Base-by-base conservation (phyloP, 2,797 vertebrate species). In the Alosa sapidissima region DNA sequence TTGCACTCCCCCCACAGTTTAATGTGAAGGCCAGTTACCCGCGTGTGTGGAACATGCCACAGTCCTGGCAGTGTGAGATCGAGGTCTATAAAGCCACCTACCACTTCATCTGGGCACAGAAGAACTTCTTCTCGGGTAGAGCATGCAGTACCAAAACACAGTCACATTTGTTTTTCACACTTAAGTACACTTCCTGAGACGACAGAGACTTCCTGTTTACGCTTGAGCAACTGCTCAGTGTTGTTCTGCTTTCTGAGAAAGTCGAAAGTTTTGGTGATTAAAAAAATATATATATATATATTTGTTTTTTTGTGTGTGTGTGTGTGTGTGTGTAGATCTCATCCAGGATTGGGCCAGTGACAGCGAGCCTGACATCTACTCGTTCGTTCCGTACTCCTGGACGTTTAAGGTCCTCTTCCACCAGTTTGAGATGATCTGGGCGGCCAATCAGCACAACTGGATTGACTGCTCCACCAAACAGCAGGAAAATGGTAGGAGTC, bases 391-490 rank as follows among this genome's bases (percentile, higher is more conserved):
- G 0, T 99, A 99, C 87, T 96, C 97, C 19, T 99, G 98, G 98
- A 98, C 96, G 89, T 98, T 99, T 91, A 99, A 99, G 93, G 89
- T 99, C 54, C 97, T 99, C 92, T 99, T 99, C 92, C 97, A 99
- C 93, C 98, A 99, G 58, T 99, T 99, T 93, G 98, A 99, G 93
- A 99, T 99, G 98, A 97, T 99, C 89, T 99, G 98, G 98, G 97
- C 98, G 0, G 98, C 98, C 84, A 99, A 99, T 94, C 97, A 99
- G 81, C 97, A 99, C 90, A 99, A 99, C 90, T 99, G 98, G 98
- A 97, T 99, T 7, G 98, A 99, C 90, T 99, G 98, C 90, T 99
- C 98, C 85, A 99, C 98, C 87, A 99, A 99, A 91, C 98, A 99
- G 54, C 98, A 99, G 87, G 98, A 99, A 94, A 99, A 99, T 84